These are phyloP conservation scores for Heterodera schachtii DNA, from an alignment of 1,140 invertebrate species.

Conservation along the genomic window DNA sequence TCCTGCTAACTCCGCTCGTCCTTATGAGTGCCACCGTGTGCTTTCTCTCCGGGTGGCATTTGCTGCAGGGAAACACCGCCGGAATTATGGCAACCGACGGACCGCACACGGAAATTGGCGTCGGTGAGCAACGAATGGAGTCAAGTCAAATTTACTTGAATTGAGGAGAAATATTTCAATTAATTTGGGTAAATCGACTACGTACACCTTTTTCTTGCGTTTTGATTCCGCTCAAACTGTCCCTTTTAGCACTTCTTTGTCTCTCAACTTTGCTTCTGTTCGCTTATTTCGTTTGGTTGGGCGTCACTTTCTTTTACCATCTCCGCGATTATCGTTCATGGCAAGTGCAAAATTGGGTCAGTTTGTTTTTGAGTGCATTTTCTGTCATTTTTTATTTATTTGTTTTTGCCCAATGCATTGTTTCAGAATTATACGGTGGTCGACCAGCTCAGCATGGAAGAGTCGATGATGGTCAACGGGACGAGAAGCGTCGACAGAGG, in stretches of 20 bases:
- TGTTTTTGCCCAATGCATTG: background rate
- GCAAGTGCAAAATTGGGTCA: slow-evolving; percentile 24
- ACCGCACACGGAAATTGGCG: slow-evolving; percentile 19
- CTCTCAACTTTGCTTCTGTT: slow-evolving; percentile 16
- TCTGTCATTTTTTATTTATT: too few species aligned
- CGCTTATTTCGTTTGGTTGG: slow-evolving; percentile 23
- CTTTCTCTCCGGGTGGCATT: slow-evolving; percentile 18
- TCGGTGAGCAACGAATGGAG: too few species aligned
- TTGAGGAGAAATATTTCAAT: too few species aligned
- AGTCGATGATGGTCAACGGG: slow-evolving; percentile 30
- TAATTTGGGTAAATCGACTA: too few species aligned
- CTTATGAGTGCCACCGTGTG: slow-evolving; percentile 25
- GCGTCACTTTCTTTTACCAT: slow-evolving; percentile 28
- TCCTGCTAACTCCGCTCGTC: slow-evolving; percentile 35
- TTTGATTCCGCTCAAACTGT: too few species aligned
- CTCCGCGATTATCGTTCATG: slow-evolving; percentile 1
- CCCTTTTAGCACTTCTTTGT: slow-evolving; percentile 32
- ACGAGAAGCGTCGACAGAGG: background rate
- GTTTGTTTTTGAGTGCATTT: too few species aligned
- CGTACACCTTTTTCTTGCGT: too few species aligned
- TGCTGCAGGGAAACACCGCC: slow-evolving; percentile 13
- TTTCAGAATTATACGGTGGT: slow-evolving; percentile 28
- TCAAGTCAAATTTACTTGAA: background rate
- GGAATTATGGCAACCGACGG: background rate
- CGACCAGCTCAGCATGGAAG: slow-evolving; percentile 31